Evolutionary conservation across 2,888 invertebrate species (phyloP).

Genomic region (Cryptosula pallasiana): DNA sequence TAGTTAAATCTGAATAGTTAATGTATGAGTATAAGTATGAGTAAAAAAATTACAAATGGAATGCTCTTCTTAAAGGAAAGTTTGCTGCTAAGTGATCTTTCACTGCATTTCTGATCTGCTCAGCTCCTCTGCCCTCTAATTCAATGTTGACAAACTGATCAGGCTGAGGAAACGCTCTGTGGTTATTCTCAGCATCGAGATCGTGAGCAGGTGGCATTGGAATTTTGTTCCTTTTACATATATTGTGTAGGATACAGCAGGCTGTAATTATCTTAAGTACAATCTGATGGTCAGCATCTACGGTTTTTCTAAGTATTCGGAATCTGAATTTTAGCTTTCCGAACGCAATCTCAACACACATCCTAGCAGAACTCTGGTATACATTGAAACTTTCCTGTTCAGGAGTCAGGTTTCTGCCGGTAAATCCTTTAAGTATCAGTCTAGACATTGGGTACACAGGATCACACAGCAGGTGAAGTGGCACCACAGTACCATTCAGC

Average conservation of each 20-base stretch:
- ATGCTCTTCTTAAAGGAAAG: too few relatives aligned
- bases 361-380: background rate
- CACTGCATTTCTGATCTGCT: too few relatives aligned
- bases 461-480: background rate
- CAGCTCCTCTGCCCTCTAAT: too few relatives aligned
- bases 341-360: slow-evolving; percentile 7
- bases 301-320: background rate
- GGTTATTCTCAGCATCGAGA: too few relatives aligned
- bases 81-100: too few relatives aligned
- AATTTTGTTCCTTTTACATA: background rate
- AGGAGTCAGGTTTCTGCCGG: background rate
- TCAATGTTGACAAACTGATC: too few relatives aligned
- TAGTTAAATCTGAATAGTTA: too few relatives aligned
- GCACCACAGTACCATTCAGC: background rate
- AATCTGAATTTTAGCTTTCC: background rate
- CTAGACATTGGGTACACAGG: background rate
- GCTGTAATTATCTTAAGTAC: background rate
- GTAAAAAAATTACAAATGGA: too few relatives aligned
- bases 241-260: background rate
- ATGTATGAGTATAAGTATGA: too few relatives aligned
- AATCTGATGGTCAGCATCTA: too few relatives aligned
- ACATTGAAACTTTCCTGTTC: background rate
- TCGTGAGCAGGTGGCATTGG: background rate
- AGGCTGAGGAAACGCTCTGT: too few relatives aligned
- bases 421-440: background rate